phyloP scores from a whole-genome alignment of 2,113 vertebrate species.

The Burhinus bistriatus region DNA sequence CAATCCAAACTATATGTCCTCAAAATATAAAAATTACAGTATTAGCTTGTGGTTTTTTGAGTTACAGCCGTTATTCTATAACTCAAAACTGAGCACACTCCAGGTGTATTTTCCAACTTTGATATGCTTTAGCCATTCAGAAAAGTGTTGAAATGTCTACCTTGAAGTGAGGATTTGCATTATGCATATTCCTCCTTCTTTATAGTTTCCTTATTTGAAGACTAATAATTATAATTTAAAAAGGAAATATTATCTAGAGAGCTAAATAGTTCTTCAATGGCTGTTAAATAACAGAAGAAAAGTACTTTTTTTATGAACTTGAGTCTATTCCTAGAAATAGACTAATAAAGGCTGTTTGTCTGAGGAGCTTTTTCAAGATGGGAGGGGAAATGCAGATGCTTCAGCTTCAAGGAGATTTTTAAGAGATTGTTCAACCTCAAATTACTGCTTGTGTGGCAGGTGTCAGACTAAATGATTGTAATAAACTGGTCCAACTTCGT shows the following conservation, averaged over 20 bases:
- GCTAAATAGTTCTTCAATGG: neutral
- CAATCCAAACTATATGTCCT: rapidly evolving
- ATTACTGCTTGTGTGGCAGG: neutral
- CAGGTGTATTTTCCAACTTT: neutral
- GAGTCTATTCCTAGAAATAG: neutral
- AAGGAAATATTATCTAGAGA: neutral
- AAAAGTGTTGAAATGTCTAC: neutral
- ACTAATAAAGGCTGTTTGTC: neutral
- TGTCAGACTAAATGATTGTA: neutral
- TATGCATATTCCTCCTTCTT: neutral
- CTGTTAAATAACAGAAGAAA: neutral
- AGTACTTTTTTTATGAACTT: neutral
- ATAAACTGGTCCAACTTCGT: neutral
- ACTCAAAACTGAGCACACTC: neutral
- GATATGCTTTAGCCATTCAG: neutral
- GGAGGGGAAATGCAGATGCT: neutral
- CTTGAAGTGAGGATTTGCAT: neutral
- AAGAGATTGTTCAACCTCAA: neutral
- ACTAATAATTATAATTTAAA: neutral
- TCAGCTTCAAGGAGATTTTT: neutral
- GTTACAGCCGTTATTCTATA: neutral
- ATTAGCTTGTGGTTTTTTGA: neutral
- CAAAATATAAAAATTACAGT: neutral
- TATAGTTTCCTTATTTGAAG: neutral
- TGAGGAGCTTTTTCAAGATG: neutral